Conservation (phyloP, 1,140 invertebrate species). For the Drosophila nannoptera region DNA sequence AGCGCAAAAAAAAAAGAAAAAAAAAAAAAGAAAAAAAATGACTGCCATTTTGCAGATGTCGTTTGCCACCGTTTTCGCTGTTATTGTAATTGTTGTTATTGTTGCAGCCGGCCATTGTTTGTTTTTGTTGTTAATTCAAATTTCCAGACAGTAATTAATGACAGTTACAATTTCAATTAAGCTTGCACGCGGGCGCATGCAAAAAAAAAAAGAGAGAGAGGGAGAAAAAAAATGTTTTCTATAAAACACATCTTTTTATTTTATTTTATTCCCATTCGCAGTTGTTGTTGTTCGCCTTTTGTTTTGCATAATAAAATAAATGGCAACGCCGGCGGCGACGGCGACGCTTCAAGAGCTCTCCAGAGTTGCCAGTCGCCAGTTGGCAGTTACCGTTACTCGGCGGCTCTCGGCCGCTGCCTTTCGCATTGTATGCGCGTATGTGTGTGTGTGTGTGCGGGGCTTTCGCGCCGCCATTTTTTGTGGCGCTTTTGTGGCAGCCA, state of each 20-base stretch:
- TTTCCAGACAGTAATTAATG: conserved; percentile 79
- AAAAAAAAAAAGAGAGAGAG: no score
- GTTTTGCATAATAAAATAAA: conserved; percentile 75
- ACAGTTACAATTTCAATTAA: conserved; percentile 79
- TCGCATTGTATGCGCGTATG: conserved; percentile 16
- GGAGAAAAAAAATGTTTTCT: conserved; percentile 57
- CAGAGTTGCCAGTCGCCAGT: conserved; percentile 61
- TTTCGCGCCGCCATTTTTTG: conserved; percentile 79
- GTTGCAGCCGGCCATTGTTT: conserved; percentile 41
- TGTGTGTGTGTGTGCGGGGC: conserved; percentile 50
- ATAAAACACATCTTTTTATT: conserved; percentile 49
- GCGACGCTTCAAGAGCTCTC: conserved; percentile 63
- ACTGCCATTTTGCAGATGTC: conserved; percentile 39
- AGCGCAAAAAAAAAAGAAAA: conserved; percentile 1
- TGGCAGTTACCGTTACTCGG: conserved; percentile 43
- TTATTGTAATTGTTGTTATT: conserved; percentile 42
- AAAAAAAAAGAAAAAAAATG: conserved; percentile 14
- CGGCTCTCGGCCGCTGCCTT: conserved; percentile 19
- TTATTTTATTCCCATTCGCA: conserved; percentile 53
- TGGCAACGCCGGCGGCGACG: conserved; percentile 61
- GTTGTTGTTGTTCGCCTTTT: conserved; percentile 43
- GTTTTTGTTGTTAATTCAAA: conserved; percentile 68
- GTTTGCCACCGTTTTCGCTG: conserved; percentile 26
- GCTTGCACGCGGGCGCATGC: conserved; percentile 39
- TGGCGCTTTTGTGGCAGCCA: conserved; percentile 75